phyloP scores from a whole-genome alignment of 2,797 vertebrate species.

The Takifugu rubripes region DNA sequence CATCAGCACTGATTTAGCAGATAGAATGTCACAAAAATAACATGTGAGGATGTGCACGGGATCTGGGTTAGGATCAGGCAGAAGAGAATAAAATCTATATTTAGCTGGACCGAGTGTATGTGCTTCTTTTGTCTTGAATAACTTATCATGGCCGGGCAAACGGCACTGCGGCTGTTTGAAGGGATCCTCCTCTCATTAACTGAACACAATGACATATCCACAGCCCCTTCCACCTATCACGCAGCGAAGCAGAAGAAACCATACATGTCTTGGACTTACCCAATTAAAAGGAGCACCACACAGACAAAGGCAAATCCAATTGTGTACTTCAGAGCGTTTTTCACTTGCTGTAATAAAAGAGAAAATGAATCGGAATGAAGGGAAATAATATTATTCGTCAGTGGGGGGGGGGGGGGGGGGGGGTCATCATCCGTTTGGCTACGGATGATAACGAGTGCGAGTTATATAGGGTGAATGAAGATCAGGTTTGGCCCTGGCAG shows the following conservation, averaged over 20 bases:
- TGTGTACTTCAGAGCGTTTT: slow-evolving; percentile 92
- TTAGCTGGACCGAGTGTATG: slow-evolving; percentile 4
- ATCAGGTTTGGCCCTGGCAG: slow-evolving; percentile 48
- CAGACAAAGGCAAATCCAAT: slow-evolving; percentile 89
- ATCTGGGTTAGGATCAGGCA: slow-evolving; percentile 12
- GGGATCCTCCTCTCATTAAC: slow-evolving; percentile 48
- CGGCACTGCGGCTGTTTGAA: slow-evolving; percentile 34
- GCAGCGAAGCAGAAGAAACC: slow-evolving; percentile 39
- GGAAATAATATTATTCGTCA: slow-evolving; percentile 54
- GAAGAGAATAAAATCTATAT: slow-evolving; percentile 30
- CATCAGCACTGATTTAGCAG: slow-evolving; percentile 26
- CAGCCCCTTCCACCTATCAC: slow-evolving; percentile 27
- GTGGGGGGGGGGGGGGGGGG: slow-evolving; percentile 19
- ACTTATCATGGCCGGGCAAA: slow-evolving; percentile 38
- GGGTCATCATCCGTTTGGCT: slow-evolving; percentile 46
- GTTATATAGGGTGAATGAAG: slow-evolving; percentile 37
- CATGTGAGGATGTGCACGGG: not conserved
- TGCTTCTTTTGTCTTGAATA: slow-evolving; percentile 14
- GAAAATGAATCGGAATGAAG: slow-evolving; percentile 47
- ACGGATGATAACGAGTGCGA: slow-evolving; percentile 34
- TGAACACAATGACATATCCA: slow-evolving; percentile 45
- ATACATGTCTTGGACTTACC: slow-evolving; percentile 75
- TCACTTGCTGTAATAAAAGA: slow-evolving; percentile 87
- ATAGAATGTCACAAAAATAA: slow-evolving; percentile 11
- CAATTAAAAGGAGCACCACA: slow-evolving; percentile 88